phyloP scores from a whole-genome alignment of 2,888 invertebrate genomes.

The Seladonia tumulorum region DNA sequence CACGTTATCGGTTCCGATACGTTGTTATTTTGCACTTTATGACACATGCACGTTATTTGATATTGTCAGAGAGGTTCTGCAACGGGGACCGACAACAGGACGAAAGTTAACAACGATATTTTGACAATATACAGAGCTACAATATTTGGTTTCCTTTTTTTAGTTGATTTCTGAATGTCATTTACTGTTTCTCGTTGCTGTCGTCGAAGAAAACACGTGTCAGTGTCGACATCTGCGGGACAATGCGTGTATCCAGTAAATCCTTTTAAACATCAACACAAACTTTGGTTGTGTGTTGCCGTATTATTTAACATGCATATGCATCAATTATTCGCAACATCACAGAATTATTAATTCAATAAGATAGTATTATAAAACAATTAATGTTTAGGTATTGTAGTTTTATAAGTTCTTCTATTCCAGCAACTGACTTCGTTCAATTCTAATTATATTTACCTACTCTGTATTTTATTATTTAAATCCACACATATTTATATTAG shows the following conservation, averaged over 20 bases:
- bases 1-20: conserved; percentile 26
- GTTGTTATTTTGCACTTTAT: not conserved
- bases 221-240: conserved; percentile 44
- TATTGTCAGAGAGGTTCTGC: not conserved
- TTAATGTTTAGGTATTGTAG: not conserved
- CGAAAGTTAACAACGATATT: conserved; percentile 17
- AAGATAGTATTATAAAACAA: not conserved
- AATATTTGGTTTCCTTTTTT: conserved; percentile 20
- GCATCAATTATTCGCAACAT: not conserved
- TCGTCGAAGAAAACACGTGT: conserved; percentile 38
- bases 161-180: conserved; percentile 35
- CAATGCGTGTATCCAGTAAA: not conserved
- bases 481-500: not conserved
- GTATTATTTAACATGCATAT: not conserved
- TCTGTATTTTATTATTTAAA: not conserved
- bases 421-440: not conserved
- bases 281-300: not conserved
- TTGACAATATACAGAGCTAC: conserved; percentile 8
- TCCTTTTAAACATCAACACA: conserved; percentile 21
- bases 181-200: conserved; percentile 27
- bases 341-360: not conserved
- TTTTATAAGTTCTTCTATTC: not conserved
- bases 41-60: conserved; percentile 12
- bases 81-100: not conserved
- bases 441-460: not conserved